Evolutionary conservation across 2,888 invertebrate genomes (phyloP), one percentile per base, ranked within the genome.

Genomic region (Oscheius sp.): DNA sequence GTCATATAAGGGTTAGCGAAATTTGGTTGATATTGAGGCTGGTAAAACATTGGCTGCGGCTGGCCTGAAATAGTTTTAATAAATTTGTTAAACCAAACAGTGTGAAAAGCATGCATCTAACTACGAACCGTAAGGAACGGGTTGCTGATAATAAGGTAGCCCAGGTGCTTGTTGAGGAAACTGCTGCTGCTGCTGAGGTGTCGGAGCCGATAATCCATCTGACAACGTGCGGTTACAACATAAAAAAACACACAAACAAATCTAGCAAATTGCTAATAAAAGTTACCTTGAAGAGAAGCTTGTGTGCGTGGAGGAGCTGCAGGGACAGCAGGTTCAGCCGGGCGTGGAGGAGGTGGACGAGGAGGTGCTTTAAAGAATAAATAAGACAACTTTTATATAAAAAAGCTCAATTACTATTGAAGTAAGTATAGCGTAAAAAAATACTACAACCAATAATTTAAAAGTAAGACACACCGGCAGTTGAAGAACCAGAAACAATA

Each of bases 231-330:
- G 15, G 33, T 45, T 27, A 63, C 46, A 45, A 37, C 45, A 52
- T 33, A 58, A 65, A 69, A 20, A 52, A 23, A 37, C 64, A 55
- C 10, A 45, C 68, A 64, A 58, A 65, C 65, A 63, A 57, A 31
- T 34, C 27, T 10, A 4, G 23, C 50, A 45, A 23, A 17, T 33
- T 20, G 17, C n/a, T 1, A 55, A n/a, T 8, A 3, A 50, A 48
- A 61, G 69, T 69, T 39, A 80, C 80, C 75, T 72, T 79, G 75
- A 33, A 75, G 67, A n/a, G 70, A 64, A 15, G 76, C 73, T 55
- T 70, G 69, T n/a, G 71, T 81, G 58, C 81, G 69, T n/a, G 81
- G 81, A 37, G 81, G 81, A 15, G 81, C 73, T 42, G 81, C 78
- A 2, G 80, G 57, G 48, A 75, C 78, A 0, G 75, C 74, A n/a